Evolutionary conservation across 2,797 vertebrate genomes (phyloP).

Genomic region (Botia kubotai): DNA sequence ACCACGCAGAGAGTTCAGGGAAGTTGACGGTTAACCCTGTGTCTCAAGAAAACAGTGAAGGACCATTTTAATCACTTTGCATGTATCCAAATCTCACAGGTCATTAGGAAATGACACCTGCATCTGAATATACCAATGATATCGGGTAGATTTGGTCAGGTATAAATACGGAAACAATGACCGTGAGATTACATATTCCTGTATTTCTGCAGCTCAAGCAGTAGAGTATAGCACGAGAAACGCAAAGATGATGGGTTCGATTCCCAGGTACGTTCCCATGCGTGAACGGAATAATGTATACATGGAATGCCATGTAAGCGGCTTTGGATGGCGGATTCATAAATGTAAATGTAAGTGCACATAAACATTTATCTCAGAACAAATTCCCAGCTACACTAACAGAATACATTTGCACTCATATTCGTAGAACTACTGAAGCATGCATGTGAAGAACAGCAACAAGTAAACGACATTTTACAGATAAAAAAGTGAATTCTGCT

Average conservation of each 20-base stretch:
- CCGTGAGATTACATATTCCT: not conserved
- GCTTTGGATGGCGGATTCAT: not conserved
- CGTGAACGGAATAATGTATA: not conserved
- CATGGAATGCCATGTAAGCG: not conserved
- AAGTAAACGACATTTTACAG: not conserved
- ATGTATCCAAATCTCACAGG: not conserved
- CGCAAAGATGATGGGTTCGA: not conserved
- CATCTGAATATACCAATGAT: not conserved
- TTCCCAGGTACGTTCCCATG: not conserved
- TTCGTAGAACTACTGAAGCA: not conserved
- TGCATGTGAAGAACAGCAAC: not conserved
- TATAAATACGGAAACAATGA: not conserved
- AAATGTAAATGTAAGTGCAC: not conserved
- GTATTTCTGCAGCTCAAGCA: not conserved
- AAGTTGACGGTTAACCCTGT: slow-evolving; percentile 20
- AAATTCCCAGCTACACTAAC: not conserved
- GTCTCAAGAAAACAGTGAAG: slow-evolving; percentile 48
- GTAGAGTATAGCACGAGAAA: too few relatives aligned
- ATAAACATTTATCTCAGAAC: not conserved
- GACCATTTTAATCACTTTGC: slow-evolving; percentile 18
- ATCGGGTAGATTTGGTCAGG: not conserved
- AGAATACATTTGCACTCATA: slow-evolving; percentile 10
- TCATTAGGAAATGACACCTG: too few relatives aligned
- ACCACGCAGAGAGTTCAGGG: slow-evolving; percentile 38
- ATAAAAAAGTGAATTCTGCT: not conserved